These are phyloP conservation scores for Ammospiza nelsoni DNA, from an alignment of 2,113 vertebrate species.

Conservation along the genomic window DNA sequence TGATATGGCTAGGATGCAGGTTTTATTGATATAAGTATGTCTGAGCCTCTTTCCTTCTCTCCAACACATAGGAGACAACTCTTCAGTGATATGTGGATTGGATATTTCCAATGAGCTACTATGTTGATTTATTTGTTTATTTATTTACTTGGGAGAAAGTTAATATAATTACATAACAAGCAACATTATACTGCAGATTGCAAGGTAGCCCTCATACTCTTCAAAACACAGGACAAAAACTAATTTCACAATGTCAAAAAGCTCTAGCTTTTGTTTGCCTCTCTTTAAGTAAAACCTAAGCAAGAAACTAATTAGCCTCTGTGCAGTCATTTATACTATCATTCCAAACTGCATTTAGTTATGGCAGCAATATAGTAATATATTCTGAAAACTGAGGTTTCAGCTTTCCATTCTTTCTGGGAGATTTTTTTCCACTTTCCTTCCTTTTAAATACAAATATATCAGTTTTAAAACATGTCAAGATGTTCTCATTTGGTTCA, in stretches of 20 bases:
- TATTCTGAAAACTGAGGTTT: background rate
- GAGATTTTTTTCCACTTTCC: background rate
- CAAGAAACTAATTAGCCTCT: background rate
- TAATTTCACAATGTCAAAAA: background rate
- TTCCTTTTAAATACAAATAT: background rate
- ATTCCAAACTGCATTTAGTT: background rate
- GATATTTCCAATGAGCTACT: background rate
- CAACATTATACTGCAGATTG: background rate
- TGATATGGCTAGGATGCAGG: background rate
- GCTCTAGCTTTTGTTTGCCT: background rate
- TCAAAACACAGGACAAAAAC: background rate
- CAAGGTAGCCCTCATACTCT: background rate
- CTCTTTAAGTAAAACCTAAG: background rate
- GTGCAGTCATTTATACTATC: background rate
- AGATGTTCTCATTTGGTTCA: background rate
- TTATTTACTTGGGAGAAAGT: background rate
- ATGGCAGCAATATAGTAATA: background rate
- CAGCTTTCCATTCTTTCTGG: background rate
- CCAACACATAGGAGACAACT: background rate
- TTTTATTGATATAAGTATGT: background rate
- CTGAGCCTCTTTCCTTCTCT: background rate
- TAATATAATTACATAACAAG: background rate
- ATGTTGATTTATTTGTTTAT: background rate
- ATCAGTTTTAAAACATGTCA: constrained; percentile 39
- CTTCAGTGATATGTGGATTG: background rate